Base-by-base conservation (phyloP, 2,113 vertebrate species). In the Macquaria ambigua region DNA sequence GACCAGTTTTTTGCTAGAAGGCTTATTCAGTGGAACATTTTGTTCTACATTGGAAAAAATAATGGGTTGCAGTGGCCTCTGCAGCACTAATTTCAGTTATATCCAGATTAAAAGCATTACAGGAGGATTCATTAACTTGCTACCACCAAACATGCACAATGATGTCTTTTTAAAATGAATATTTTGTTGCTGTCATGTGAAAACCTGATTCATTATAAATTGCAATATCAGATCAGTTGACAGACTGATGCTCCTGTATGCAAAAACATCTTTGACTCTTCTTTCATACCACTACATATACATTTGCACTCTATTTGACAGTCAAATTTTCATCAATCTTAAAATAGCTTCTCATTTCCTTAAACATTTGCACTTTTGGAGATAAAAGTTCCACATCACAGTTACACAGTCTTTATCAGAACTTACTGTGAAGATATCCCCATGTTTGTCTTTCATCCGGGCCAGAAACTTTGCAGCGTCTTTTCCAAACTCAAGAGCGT, bases 351-450 rank as follows among this genome's bases (percentile, higher is more conserved):
- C 25, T 28, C 7, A 34, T 2, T 55, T 55, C 16, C 16, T 56
- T 12, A 18, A 46, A 56, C 2, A 15, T 2, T 21, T 0, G 3
- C 16, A 15, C 11, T 3, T 62, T 25, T 39, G 5, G 9, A 28
- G 0, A 50, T 23, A 8, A 58, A 25, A 3, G 1, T 6, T 67
- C 11, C 8, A 23, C 2, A 41, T 7, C 12, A 56, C 8, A 56
- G 25, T 21, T 20, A 34, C 7, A n/a, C 58, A 20, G 15, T 41
- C 52, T 56, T 48, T 43, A 48, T 69, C 1, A 43, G 9, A 66
- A 89, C 91, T 94, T 84, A 97, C 97, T 0, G 97, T 98, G 74
- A 97, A 98, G 71, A 98, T 96, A 73, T 98, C 97, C 0, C 97
- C 97, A 5, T 98, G 96, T 69, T 97, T 98, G 61, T 93, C 88